A percentile compares a stretch with the other conserved stretches of the same genome.
phyloP scores from a whole-genome alignment of 2,888 invertebrate genomes.

The Philaethria dido region DNA sequence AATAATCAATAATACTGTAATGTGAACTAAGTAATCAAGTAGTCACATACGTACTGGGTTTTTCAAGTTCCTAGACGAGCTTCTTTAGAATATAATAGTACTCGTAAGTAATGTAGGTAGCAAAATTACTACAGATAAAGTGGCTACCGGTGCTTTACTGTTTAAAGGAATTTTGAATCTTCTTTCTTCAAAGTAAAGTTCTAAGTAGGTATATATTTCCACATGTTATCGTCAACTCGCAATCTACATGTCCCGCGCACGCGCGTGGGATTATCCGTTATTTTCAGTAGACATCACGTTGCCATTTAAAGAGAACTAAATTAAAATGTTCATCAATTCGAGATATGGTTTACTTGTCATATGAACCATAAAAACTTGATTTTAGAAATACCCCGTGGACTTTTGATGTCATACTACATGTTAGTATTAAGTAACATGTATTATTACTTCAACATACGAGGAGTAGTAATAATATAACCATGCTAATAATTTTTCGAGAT shows the following conservation, averaged over 20 bases:
- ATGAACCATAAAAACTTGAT: not conserved
- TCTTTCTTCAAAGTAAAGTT: constrained; percentile 18
- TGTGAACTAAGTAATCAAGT: no score
- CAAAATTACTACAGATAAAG: constrained; percentile 42
- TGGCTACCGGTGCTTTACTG: constrained; percentile 40
- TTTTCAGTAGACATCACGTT: constrained; percentile 36
- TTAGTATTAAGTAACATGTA: no score
- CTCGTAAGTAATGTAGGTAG: constrained; percentile 43
- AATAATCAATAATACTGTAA: no score
- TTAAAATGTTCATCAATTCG: not conserved
- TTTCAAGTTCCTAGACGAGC: constrained; percentile 33
- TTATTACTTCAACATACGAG: no score
- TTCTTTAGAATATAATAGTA: constrained; percentile 34
- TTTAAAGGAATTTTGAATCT: constrained; percentile 19
- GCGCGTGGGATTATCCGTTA: constrained; percentile 62
- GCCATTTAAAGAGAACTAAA: constrained; percentile 29
- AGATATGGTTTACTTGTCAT: not conserved
- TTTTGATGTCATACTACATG: no score
- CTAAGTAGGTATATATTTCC: not conserved
- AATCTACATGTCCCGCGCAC: constrained; percentile 58
- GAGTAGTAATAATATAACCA: no score
- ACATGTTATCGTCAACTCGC: constrained; percentile 49
- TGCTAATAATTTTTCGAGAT: no score
- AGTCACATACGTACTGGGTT: constrained; percentile 4
- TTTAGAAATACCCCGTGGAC: no score